Conservation (phyloP, 2,797 vertebrate genomes). For the Spinibarbus caldwelli region DNA sequence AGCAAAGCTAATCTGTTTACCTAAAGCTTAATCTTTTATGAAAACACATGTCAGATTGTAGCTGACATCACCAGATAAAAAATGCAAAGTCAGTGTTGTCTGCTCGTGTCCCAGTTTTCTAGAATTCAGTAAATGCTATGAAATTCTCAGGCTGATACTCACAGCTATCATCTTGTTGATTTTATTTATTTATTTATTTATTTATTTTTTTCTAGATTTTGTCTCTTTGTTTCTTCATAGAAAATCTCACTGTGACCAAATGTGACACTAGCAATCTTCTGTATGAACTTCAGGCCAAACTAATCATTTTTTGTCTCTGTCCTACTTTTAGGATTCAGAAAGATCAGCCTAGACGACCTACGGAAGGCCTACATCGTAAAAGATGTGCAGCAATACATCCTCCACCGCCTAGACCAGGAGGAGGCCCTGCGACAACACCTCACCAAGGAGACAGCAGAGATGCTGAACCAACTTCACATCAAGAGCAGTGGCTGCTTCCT, state of each 20-base stretch:
- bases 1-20: background rate
- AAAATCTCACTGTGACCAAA: background rate
- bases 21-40: background rate
- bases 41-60: slow-evolving; percentile 34
- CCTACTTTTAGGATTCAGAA: slow-evolving; percentile 88
- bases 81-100: background rate
- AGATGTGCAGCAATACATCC: slow-evolving; percentile 99
- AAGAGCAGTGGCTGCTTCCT: slow-evolving; percentile 99
- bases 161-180: background rate
- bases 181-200: too few relatives aligned
- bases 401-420: slow-evolving; percentile 95
- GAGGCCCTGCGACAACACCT: slow-evolving; percentile 96
- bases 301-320: slow-evolving; percentile 53
- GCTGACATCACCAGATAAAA: slow-evolving; percentile 10
- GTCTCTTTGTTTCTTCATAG: background rate
- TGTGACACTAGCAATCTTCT: background rate
- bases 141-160: background rate
- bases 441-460: slow-evolving; percentile 98
- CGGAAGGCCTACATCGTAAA: slow-evolving; percentile 98
- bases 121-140: background rate
- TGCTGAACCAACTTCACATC: slow-evolving; percentile 99
- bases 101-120: background rate
- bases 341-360: slow-evolving; percentile 98
- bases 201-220: background rate
- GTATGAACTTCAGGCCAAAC: slow-evolving; percentile 1